A percentile compares a stretch with the other conserved stretches of the same genome.
phyloP scores from a whole-genome alignment of 2,113 vertebrate species.

The Phocoena phocoena region DNA sequence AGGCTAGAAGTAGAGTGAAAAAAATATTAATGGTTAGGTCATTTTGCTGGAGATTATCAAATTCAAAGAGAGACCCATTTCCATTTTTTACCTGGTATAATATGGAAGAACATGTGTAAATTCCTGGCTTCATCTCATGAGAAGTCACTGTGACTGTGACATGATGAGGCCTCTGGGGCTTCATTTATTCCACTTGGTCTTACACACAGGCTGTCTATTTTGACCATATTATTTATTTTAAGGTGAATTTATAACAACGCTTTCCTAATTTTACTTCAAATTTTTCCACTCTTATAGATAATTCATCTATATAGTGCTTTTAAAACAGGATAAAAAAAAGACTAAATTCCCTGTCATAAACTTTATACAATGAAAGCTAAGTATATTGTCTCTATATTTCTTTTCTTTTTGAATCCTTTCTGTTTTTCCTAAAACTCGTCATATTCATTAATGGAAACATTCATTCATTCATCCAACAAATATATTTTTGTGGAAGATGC shows the following conservation, averaged over 20 bases:
- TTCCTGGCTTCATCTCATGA: background rate
- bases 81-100: background rate
- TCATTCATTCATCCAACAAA: background rate
- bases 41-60: background rate
- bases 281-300: background rate
- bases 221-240: background rate
- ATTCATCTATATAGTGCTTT: background rate
- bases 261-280: background rate
- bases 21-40: background rate
- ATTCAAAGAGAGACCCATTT: background rate
- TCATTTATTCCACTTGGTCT: background rate
- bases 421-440: background rate
- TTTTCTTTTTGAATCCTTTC: background rate
- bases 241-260: background rate
- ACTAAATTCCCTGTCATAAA: background rate
- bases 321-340: background rate
- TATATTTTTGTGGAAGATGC: background rate
- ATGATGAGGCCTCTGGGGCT: background rate
- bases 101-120: background rate
- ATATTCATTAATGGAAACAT: background rate
- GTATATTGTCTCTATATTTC: background rate
- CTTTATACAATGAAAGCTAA: background rate
- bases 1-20: background rate
- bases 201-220: background rate
- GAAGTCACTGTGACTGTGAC: background rate